Evolutionary conservation across 2,797 vertebrate genomes (phyloP).

Genomic region (Fratercula arctica): DNA sequence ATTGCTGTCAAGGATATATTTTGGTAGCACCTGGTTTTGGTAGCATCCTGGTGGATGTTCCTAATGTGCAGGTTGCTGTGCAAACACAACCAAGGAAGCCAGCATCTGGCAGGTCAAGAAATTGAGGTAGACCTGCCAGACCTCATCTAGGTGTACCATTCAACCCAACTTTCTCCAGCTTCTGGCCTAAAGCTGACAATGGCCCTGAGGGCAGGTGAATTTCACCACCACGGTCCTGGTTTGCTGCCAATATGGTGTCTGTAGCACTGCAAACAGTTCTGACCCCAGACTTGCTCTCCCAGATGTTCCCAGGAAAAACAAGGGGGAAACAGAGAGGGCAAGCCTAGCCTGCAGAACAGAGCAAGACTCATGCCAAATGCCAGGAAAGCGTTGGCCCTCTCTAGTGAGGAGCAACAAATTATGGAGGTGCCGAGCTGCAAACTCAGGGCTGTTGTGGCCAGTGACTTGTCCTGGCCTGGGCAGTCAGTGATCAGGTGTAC

Average conservation of each 20-base stretch:
- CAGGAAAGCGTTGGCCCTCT: rapidly evolving
- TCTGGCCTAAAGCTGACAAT: neutral
- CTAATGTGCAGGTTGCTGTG: neutral
- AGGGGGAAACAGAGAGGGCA: neutral
- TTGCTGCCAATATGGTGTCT: neutral
- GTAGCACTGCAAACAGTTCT: neutral
- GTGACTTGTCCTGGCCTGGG: neutral
- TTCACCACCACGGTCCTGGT: neutral
- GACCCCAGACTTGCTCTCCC: neutral
- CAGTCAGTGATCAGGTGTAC: neutral
- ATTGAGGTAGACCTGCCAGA: neutral
- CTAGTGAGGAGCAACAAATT: neutral
- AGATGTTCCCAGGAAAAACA: neutral
- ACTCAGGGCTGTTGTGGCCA: neutral
- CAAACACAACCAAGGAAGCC: neutral
- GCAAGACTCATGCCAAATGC: rapidly evolving
- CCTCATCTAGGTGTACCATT: neutral
- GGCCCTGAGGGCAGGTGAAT: neutral
- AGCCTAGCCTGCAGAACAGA: neutral
- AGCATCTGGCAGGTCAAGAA: neutral
- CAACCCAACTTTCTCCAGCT: neutral
- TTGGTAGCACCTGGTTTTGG: neutral
- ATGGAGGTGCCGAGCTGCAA: neutral
- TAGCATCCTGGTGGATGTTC: neutral
- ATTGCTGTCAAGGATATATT: neutral